Conservation (phyloP, 2,797 vertebrate species). For the Podarcis lilfordi region DNA sequence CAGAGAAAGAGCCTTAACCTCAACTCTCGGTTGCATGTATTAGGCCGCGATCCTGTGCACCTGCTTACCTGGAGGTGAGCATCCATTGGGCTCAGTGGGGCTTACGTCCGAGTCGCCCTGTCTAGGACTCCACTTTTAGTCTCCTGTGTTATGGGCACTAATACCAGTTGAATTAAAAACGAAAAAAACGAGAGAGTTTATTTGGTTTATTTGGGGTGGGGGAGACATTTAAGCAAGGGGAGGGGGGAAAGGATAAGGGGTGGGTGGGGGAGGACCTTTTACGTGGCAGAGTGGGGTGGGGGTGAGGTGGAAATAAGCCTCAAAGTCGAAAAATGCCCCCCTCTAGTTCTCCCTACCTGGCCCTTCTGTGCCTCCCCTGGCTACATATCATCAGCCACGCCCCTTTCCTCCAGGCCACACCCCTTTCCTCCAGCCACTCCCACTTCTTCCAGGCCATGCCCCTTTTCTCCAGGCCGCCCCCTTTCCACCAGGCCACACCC, state of each 20-base stretch:
- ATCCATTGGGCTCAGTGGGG: neutral
- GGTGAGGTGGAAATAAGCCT: no score
- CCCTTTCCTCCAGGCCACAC: no score
- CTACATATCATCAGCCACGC: no score
- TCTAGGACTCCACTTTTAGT: neutral
- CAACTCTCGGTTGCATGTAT: slow-evolving; percentile 4
- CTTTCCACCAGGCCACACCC: no score
- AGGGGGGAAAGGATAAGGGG: neutral
- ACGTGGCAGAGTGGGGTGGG: no score
- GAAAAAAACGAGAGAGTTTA: neutral
- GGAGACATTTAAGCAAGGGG: neutral
- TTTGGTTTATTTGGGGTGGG: neutral
- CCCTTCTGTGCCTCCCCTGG: no score
- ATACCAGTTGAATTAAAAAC: neutral
- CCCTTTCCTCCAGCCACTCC: no score
- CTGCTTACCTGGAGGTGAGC: neutral
- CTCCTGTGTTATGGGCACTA: neutral
- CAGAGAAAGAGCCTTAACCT: neutral
- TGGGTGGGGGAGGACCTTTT: no score
- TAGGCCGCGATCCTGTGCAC: neutral
- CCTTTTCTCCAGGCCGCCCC: no score
- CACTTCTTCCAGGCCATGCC: no score
- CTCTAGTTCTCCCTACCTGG: no score
- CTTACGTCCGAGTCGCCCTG: neutral
- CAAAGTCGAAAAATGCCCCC: no score